phyloP scores from a whole-genome alignment of 64 coral and sea anemone genomes.

The Stichodactyla helianthus region DNA sequence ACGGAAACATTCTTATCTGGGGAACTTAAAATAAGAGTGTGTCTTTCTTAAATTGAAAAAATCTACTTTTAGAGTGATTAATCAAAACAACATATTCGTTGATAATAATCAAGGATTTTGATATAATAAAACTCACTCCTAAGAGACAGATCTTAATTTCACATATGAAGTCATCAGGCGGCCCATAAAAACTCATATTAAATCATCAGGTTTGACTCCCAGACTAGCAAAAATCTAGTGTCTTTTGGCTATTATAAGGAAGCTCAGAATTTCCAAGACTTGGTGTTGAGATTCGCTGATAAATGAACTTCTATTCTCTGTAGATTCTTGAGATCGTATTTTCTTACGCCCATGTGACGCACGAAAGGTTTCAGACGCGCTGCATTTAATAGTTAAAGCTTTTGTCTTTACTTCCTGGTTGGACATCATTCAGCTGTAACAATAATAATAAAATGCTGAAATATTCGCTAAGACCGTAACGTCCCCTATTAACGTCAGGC shows the following conservation, averaged over 20 bases:
- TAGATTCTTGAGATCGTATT: too few species aligned
- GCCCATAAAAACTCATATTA: conserved; percentile 1
- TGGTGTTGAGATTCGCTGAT: too few species aligned
- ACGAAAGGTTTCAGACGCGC: background rate
- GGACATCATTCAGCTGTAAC: background rate
- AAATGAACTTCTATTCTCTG: too few species aligned
- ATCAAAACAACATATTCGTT: background rate
- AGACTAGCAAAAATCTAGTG: too few species aligned
- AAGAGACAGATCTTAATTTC: conserved; percentile 92
- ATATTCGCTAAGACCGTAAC: background rate
- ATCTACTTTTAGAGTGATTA: too few species aligned
- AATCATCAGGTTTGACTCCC: background rate
- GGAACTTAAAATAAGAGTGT: too few species aligned
- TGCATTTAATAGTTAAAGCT: background rate
- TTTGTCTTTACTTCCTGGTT: background rate
- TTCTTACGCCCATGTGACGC: background rate
- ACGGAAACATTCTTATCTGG: too few species aligned
- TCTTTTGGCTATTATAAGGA: too few species aligned
- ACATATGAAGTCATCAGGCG: conserved; percentile 56
- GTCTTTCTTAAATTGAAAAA: too few species aligned
- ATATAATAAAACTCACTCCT: conserved; percentile 48
- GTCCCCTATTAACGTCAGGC: background rate
- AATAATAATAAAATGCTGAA: too few species aligned
- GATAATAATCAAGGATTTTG: background rate
- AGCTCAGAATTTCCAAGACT: too few species aligned